Base-by-base conservation (phyloP, 2,797 vertebrate genomes). In the Muscicapa comitata region DNA sequence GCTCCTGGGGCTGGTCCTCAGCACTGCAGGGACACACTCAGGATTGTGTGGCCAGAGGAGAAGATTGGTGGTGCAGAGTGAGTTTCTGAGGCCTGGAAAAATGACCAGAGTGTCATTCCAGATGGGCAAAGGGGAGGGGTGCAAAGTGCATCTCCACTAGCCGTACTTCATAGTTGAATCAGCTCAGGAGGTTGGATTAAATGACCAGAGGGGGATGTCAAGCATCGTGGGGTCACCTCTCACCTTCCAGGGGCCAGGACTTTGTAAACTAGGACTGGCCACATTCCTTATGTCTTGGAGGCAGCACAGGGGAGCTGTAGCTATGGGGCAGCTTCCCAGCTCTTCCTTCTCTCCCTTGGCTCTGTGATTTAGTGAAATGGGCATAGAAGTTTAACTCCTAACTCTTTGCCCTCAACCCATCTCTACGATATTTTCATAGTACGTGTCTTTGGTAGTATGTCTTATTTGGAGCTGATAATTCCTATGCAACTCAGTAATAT, bases 11-110 rank as follows among this genome's bases (percentile, higher is more conserved):
- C 43, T 72, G 42, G 8, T 12, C n/a, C 7, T 6, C 35, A 37
- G 2, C 3, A 2, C 48, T 67, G 48, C 63, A 21, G 42, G 51
- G 42, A 37, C 37, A 31, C 17, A 2, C 9, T 45, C 11, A 50
- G 29, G 19, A 18, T 11, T 0, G 0, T 61, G 51, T 12, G 29
- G 25, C 4, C 11, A 33, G 19, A 31, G 6, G 38, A 76, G 21
- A 53, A 21, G 24, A 48, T 7, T 82, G 33, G 19, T 82, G 26
- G 20, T 66, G 24, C 33, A 82, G 33, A 6, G 3, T 10, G 29
- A 75, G 5, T 25, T 86, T 83, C 62, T 71, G 72, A 89, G 26
- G 29, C 33, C 24, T 65, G 40, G 26, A 50, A 74, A 54, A 47
- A 57, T 11, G 3, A 53, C 11, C 42, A 28, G 19, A 61, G 16